Evolutionary conservation across 2,113 vertebrate genomes (phyloP).

Genomic region (Rhea americana): DNA sequence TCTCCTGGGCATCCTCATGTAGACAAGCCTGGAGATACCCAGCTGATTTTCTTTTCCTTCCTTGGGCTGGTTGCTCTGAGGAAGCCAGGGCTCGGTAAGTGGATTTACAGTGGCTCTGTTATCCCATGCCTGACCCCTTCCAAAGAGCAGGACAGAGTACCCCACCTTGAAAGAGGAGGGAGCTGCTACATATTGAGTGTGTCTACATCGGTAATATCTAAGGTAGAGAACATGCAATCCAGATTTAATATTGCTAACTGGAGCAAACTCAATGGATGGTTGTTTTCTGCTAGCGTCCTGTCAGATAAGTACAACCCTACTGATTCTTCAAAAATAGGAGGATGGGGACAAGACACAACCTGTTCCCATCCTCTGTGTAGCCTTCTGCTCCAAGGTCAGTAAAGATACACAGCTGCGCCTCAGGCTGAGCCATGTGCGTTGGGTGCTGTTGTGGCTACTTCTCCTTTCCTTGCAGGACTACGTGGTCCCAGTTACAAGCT

Average conservation of each 20-base stretch:
- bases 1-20: constrained; percentile 32
- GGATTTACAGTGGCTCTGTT: constrained; percentile 2
- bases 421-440: rapidly evolving
- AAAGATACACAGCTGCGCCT: not conserved
- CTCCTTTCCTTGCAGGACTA: not conserved
- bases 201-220: not conserved
- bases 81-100: not conserved
- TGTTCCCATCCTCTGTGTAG: not conserved
- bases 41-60: constrained; percentile 6
- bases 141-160: not conserved
- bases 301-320: not conserved
- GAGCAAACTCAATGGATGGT: not conserved
- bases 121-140: not conserved
- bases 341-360: not conserved
- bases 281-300: not conserved
- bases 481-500: not conserved
- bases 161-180: not conserved
- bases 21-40: constrained; percentile 15
- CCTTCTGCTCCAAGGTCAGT: not conserved
- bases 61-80: not conserved
- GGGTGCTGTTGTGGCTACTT: not conserved
- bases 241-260: not conserved
- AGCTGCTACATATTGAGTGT: not conserved
- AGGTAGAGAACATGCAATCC: not conserved
- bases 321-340: not conserved